Conservation (phyloP, 2,797 vertebrate genomes). For the Acrossocheilus fasciatus region DNA sequence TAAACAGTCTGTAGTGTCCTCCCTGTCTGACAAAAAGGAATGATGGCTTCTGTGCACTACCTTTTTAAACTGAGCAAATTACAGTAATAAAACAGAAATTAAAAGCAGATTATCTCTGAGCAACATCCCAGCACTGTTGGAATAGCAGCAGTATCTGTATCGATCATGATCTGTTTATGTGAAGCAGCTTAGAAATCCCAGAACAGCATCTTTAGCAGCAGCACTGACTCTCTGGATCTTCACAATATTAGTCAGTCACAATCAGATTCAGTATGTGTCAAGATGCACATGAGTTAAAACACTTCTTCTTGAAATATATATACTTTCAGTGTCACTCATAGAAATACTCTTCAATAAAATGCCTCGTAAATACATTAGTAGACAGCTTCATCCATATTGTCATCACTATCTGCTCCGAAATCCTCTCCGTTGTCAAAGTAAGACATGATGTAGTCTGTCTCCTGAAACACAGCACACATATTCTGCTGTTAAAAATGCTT, state of each 20-base stretch:
- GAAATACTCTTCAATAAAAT: conserved; percentile 4
- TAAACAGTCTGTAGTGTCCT: conserved; percentile 19
- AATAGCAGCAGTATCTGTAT: conserved; percentile 33
- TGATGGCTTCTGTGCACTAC: neutral
- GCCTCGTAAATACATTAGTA: conserved; percentile 76
- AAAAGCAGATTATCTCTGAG: conserved; percentile 10
- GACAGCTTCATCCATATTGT: conserved; percentile 90
- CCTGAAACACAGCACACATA: conserved; percentile 49
- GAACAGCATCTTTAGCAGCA: conserved; percentile 24
- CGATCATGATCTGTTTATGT: neutral
- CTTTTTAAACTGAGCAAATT: neutral
- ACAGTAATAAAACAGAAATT: neutral
- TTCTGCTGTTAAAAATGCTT: neutral
- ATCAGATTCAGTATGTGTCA: neutral
- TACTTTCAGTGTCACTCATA: neutral
- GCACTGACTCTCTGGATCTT: neutral
- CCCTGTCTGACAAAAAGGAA: neutral
- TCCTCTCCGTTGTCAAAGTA: conserved; percentile 93
- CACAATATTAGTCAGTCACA: neutral
- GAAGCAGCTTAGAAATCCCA: neutral
- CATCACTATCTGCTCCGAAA: conserved; percentile 87
- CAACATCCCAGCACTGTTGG: neutral
- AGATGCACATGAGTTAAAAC: conserved; percentile 4
- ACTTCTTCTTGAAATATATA: neutral
- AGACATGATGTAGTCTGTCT: conserved; percentile 82